Percentiles rank a stretch among this genome's conserved stretches.
Evolutionary conservation across 2,797 vertebrate species (phyloP).

Genomic region (Valencia hispanica): DNA sequence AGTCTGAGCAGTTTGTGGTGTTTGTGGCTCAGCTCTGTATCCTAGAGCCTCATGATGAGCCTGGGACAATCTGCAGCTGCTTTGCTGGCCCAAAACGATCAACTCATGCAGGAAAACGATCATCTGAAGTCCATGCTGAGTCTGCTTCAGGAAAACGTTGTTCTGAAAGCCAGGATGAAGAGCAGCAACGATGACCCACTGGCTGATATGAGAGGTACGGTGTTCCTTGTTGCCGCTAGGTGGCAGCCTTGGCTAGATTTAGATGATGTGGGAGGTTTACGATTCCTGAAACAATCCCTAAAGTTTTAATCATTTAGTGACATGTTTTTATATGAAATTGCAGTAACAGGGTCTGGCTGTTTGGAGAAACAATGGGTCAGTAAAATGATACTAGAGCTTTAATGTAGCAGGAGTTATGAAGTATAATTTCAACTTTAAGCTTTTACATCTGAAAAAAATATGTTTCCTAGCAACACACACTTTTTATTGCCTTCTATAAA

Average conservation of each 20-base stretch:
- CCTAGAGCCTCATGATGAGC: constrained; percentile 32
- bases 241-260: constrained; percentile 27
- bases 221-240: constrained; percentile 34
- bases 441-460: not conserved
- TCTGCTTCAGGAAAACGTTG: constrained; percentile 53
- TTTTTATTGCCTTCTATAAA: not conserved
- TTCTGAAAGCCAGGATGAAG: constrained; percentile 40
- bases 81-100: constrained; percentile 33
- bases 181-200: not conserved
- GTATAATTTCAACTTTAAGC: not conserved
- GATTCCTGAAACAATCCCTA: not conserved
- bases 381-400: not conserved
- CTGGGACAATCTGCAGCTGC: not conserved
- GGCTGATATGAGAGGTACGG: constrained; percentile 36
- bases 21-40: constrained; percentile 15
- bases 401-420: not conserved
- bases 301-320: not conserved
- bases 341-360: not conserved
- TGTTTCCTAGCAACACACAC: not conserved
- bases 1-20: not conserved
- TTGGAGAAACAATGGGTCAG: not conserved
- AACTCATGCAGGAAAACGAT: constrained; percentile 53
- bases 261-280: not conserved
- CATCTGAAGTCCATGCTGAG: constrained; percentile 44
- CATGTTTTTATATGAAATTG: not conserved